Evolutionary conservation across 2,113 vertebrate species (phyloP).

Genomic region (Nothobranchius furzeri): DNA sequence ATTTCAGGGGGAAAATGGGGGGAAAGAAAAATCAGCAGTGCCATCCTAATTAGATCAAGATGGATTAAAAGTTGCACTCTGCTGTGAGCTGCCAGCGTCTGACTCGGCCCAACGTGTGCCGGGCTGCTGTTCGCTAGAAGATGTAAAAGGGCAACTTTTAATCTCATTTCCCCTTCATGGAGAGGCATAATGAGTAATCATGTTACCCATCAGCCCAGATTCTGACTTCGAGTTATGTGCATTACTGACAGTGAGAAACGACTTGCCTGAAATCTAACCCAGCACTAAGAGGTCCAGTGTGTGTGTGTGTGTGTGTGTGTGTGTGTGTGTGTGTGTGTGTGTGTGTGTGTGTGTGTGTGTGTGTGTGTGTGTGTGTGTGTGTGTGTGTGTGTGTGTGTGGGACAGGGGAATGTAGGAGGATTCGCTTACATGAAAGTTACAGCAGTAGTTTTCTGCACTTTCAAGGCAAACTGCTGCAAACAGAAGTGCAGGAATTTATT

Average conservation of each 20-base stretch:
- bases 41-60: slow-evolving; percentile 72
- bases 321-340: background rate
- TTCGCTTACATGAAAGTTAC: slow-evolving; percentile 28
- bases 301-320: slow-evolving; percentile 14
- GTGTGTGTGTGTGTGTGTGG: background rate
- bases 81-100: slow-evolving; percentile 54
- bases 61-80: slow-evolving; percentile 65
- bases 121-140: slow-evolving; percentile 38
- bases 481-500: background rate
- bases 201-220: slow-evolving; percentile 63
- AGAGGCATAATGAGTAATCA: slow-evolving; percentile 67
- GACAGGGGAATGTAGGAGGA: slow-evolving; percentile 13
- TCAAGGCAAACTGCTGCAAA: slow-evolving; percentile 22
- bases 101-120: slow-evolving; percentile 35
- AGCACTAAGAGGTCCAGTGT: slow-evolving; percentile 46
- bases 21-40: slow-evolving; percentile 25
- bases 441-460: slow-evolving; percentile 34
- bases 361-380: slow-evolving; percentile 11
- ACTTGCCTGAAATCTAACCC: slow-evolving; percentile 67
- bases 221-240: slow-evolving; percentile 54
- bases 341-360: background rate
- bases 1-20: slow-evolving; percentile 47
- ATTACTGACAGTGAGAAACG: slow-evolving; percentile 75
- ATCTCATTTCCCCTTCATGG: slow-evolving; percentile 66
- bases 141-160: slow-evolving; percentile 72